phyloP scores from a whole-genome alignment of 2,888 invertebrate species.

The Tiliacea citrago region DNA sequence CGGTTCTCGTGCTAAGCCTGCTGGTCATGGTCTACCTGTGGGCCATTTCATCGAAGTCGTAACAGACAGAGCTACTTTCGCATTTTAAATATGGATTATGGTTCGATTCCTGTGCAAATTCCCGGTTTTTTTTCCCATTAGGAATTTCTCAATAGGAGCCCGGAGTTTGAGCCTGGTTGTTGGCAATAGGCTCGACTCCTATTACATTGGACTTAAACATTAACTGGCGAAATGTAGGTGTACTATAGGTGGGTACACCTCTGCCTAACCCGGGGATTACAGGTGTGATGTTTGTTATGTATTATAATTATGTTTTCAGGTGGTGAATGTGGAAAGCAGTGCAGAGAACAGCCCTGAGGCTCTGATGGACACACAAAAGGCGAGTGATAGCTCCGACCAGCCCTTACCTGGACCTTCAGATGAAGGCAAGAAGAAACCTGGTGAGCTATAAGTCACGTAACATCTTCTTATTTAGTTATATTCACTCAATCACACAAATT shows the following conservation, averaged over 20 bases:
- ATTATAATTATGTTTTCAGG: conserved; percentile 65
- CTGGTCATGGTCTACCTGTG: neutral
- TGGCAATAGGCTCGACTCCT: no score
- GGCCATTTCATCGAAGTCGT: neutral
- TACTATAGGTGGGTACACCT: no score
- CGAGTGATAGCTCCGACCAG: conserved; percentile 79
- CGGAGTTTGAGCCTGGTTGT: no score
- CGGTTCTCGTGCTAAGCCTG: no score
- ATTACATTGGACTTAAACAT: no score
- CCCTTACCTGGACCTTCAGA: conserved; percentile 62
- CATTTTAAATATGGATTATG: neutral
- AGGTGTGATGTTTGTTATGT: no score
- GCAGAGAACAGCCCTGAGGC: conserved; percentile 85
- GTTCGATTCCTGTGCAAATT: no score
- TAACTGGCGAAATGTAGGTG: no score
- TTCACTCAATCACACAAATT: no score
- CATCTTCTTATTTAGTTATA: neutral
- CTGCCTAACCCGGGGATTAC: no score
- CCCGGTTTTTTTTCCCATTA: no score
- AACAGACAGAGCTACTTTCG: neutral
- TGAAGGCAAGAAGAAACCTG: conserved; percentile 67
- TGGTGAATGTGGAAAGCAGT: conserved; percentile 85
- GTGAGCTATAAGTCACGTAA: conserved; percentile 56
- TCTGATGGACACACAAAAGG: conserved; percentile 75
- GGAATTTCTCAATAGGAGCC: no score